Evolutionary conservation across 2,797 vertebrate species (phyloP), one percentile per base, ranked within the genome.

Genomic region (Coccyzus lansbergi): DNA sequence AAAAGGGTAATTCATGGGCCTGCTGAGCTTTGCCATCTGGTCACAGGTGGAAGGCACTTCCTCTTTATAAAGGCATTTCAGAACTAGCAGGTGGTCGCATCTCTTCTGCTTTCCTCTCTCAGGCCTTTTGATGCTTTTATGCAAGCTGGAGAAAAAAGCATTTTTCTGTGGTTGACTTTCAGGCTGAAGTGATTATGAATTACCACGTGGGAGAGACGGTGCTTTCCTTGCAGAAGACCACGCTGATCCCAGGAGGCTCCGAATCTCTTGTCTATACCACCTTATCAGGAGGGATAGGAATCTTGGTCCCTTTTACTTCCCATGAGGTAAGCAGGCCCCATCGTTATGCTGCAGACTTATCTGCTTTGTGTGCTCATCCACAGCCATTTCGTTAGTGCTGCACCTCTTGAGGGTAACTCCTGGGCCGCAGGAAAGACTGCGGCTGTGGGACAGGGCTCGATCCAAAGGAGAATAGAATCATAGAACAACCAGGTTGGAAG

Each of bases 191-290:
- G 72, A 98, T 99, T 25, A 98, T 99, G 96, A 99, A 99, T 96
- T 99, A 99, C 67, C 99, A 99, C 1, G 98, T 99, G 3, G 99
- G 99, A 53, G 99, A 99, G 96, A 99, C 99, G 0, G 98, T 99
- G 72, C 97, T 99, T 33, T 99, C 99, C 1, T 98, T 99, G 18
- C 99, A 99, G 98, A 99, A 99, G 97, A 99, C 99, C 72, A 99
- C 99, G 0, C 98, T 99, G 72, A 99, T 99, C 85, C 99, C 99
- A 0, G 99, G 99, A 89, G 99, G 99, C 33, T 99, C 99, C 0
- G 99, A 99, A 90, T 99, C 99, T 1, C 98, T 99, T 58, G 99
- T 99, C 68, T 99, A 99, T 91, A 99, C 99, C 71, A 99, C 99
- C 1, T 96, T 99, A 59, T 99, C 99, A 0, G 99, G 99, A 52